Evolutionary conservation across 2,888 invertebrate species (phyloP).

Genomic region (Subacronicta megacephala): DNA sequence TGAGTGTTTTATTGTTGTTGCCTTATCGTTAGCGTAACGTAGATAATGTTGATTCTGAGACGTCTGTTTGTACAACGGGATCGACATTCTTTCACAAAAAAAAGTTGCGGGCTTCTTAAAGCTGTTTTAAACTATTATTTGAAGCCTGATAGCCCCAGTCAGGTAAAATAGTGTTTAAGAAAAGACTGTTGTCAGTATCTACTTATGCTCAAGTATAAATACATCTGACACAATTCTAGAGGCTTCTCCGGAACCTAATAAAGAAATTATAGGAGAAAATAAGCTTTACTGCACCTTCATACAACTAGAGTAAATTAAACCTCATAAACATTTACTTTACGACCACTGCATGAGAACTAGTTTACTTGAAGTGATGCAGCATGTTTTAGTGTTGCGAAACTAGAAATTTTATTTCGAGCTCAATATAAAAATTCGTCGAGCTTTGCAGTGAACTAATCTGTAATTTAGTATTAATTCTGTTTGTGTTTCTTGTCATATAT

Average conservation of each 20-base stretch:
- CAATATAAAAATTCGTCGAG: not conserved
- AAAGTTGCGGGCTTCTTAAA: too few species aligned
- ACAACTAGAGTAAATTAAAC: constrained; percentile 24
- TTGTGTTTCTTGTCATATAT: too few species aligned
- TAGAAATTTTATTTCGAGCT: not conserved
- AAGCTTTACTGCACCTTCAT: not conserved
- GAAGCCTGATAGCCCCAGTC: too few species aligned
- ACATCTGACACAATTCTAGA: too few species aligned
- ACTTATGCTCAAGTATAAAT: too few species aligned
- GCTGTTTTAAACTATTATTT: not conserved
- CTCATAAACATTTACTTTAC: constrained; percentile 36
- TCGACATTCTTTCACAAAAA: not conserved
- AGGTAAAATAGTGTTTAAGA: too few species aligned
- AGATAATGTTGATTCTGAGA: not conserved
- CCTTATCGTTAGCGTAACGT: constrained; percentile 2
- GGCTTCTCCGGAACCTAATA: too few species aligned
- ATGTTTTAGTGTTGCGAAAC: constrained; percentile 18
- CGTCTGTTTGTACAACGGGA: constrained; percentile 5
- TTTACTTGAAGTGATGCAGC: constrained; percentile 34
- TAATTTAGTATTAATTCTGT: too few species aligned
- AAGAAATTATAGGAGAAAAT: constrained; percentile 5
- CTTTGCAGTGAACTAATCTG: not conserved
- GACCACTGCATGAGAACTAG: constrained; percentile 26
- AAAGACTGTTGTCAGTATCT: too few species aligned
- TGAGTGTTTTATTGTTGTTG: constrained; percentile 9